Conservation (phyloP, 2,888 invertebrate species). For the Lasioglossum lativentre region DNA sequence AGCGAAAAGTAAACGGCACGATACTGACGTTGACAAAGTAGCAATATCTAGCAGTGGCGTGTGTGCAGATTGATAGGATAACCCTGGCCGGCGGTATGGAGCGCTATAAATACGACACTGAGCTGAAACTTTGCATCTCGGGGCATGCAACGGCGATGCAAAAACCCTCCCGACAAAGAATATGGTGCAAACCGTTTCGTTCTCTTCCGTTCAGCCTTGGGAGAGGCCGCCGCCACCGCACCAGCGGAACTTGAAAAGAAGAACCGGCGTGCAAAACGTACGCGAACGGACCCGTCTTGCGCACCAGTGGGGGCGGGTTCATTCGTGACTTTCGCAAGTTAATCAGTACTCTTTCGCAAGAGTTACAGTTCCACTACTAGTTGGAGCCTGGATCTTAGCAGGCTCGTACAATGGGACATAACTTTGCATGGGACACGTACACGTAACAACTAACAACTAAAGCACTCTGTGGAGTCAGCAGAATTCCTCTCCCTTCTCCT, state of each 20-base stretch:
- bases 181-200: constrained; percentile 37
- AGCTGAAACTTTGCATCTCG: constrained; percentile 62
- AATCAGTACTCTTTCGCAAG: constrained; percentile 76
- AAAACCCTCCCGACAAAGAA: constrained; percentile 62
- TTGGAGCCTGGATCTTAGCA: constrained; percentile 72
- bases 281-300: constrained; percentile 34
- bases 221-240: background rate
- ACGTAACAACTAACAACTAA: constrained; percentile 84
- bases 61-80: constrained; percentile 67
- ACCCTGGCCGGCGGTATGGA: constrained; percentile 44
- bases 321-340: constrained; percentile 76
- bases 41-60: constrained; percentile 58
- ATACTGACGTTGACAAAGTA: constrained; percentile 61
- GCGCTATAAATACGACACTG: constrained; percentile 60
- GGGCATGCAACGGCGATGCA: constrained; percentile 67
- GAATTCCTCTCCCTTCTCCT: constrained; percentile 66
- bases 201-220: background rate
- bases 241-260: constrained; percentile 46
- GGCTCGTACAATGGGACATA: constrained; percentile 80
- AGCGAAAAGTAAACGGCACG: constrained; percentile 46
- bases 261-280: constrained; percentile 55
- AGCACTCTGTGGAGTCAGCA: constrained; percentile 77
- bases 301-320: constrained; percentile 52
- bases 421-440: constrained; percentile 80
- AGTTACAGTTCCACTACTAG: constrained; percentile 63